Conservation (phyloP, 2,888 invertebrate species). For the Tachina fera region DNA sequence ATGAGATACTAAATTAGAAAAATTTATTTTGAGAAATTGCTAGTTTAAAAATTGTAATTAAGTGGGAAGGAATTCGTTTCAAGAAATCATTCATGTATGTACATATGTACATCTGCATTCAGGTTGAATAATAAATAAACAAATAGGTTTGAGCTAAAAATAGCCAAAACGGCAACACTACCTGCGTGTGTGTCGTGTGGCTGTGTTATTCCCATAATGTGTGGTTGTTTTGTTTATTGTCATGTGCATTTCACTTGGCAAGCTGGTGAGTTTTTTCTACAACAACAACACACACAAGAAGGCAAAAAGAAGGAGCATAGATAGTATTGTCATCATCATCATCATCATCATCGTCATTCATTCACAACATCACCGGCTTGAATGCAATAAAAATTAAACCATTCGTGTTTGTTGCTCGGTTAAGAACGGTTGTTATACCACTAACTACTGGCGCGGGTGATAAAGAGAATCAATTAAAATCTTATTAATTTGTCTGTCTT, state of each 20-base stretch:
- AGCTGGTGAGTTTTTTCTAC: constrained; percentile 58
- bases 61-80: too few relatives aligned
- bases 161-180: constrained; percentile 7
- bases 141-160: background rate
- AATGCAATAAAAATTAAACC: constrained; percentile 58
- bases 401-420: constrained; percentile 78
- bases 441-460: constrained; percentile 39
- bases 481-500: background rate
- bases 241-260: constrained; percentile 72
- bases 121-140: background rate
- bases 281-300: constrained; percentile 23
- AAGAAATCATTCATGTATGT: too few relatives aligned
- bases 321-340: constrained; percentile 13
- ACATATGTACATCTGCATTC: too few relatives aligned
- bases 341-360: constrained; percentile 9
- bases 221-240: constrained; percentile 61
- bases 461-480: constrained; percentile 46
- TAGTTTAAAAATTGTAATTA: too few relatives aligned
- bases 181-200: constrained; percentile 4
- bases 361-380: constrained; percentile 63
- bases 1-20: too few relatives aligned
- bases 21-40: too few relatives aligned
- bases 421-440: constrained; percentile 76
- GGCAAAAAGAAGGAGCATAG: constrained; percentile 19
- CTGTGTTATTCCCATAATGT: constrained; percentile 33